Evolutionary conservation across 2,113 vertebrate genomes (phyloP).

Genomic region (Daubentonia madagascariensis): DNA sequence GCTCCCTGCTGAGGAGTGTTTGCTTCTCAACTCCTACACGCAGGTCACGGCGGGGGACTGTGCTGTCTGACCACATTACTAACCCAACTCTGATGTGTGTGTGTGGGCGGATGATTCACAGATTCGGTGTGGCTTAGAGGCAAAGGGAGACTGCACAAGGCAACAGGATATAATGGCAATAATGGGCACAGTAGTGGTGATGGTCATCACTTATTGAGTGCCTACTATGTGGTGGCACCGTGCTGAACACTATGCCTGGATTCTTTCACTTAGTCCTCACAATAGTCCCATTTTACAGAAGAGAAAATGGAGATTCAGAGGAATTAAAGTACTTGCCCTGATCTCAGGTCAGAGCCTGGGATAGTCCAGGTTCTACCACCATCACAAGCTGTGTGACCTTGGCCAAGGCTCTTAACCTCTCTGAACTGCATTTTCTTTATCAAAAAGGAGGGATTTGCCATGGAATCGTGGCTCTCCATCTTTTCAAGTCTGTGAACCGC

Average conservation of each 20-base stretch:
- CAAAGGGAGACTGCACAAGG: rapidly evolving
- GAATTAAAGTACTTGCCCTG: background rate
- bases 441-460: background rate
- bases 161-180: rapidly evolving
- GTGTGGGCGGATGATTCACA: rapidly evolving
- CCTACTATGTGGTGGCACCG: rapidly evolving
- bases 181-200: rapidly evolving
- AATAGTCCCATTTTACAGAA: background rate
- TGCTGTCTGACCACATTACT: background rate
- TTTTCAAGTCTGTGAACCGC: background rate
- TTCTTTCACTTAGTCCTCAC: too few species aligned
- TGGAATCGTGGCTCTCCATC: background rate
- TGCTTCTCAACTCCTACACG: background rate
- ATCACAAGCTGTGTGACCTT: background rate
- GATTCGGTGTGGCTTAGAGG: background rate
- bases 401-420: background rate
- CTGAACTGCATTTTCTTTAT: background rate
- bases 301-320: too few species aligned
- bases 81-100: rapidly evolving
- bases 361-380: rapidly evolving
- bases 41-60: background rate
- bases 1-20: rapidly evolving
- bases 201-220: rapidly evolving
- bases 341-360: background rate
- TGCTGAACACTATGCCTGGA: rapidly evolving